phyloP scores from a whole-genome alignment of 2,113 vertebrate genomes.

The Cynocephalus volans region DNA sequence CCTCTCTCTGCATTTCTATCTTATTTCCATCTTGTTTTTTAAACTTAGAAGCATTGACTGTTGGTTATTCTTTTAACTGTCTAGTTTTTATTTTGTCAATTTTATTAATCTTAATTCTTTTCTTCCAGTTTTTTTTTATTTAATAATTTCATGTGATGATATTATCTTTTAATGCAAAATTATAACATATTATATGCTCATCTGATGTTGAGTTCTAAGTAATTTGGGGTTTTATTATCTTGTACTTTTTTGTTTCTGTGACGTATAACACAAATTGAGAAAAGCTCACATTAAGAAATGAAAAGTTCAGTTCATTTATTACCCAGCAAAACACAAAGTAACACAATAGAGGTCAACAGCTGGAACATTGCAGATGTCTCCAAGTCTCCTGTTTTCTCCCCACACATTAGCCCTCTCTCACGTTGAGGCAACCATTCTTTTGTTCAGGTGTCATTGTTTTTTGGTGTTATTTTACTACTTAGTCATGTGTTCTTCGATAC shows the following conservation, averaged over 20 bases:
- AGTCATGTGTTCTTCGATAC: neutral
- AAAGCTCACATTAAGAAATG: neutral
- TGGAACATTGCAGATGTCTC: neutral
- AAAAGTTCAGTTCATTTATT: neutral
- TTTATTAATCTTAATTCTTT: neutral
- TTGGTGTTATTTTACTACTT: neutral
- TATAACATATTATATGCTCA: neutral
- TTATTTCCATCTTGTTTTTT: neutral
- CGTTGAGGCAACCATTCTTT: neutral
- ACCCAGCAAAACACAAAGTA: neutral
- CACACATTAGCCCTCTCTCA: neutral
- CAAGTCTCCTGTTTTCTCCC: neutral
- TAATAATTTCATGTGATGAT: neutral
- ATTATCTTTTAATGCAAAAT: neutral
- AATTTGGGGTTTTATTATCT: neutral
- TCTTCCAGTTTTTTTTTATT: neutral
- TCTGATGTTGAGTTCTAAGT: neutral
- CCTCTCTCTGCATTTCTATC: neutral
- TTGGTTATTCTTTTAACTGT: neutral
- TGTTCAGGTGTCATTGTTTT: neutral
- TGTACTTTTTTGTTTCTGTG: neutral
- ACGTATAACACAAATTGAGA: neutral
- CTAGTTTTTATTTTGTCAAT: neutral
- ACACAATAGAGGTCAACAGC: neutral
- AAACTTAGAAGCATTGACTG: neutral